Evolutionary conservation across 2,797 vertebrate genomes (phyloP).

Genomic region (Amazona finschi): DNA sequence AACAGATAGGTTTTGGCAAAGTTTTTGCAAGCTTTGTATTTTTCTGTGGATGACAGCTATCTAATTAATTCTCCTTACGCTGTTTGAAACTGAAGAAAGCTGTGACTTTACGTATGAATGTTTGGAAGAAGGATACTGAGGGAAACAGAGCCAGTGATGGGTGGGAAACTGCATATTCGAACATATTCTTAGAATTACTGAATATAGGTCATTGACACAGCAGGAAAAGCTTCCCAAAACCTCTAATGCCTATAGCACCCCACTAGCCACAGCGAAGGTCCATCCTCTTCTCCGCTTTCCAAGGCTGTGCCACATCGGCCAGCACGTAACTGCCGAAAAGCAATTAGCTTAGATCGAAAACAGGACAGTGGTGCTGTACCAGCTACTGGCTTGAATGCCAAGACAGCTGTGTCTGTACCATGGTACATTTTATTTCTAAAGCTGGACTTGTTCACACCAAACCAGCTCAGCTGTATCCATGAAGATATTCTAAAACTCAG

Average conservation of each 20-base stretch:
- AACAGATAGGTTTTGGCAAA: not conserved
- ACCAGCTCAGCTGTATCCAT: not conserved
- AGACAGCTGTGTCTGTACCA: not conserved
- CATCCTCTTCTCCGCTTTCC: not conserved
- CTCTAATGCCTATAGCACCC: not conserved
- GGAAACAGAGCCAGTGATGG: not conserved
- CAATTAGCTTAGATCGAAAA: not conserved
- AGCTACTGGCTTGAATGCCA: accelerated
- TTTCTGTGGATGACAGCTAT: not conserved
- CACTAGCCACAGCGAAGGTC: accelerated
- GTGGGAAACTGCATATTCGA: not conserved
- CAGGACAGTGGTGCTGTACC: too few relatives aligned
- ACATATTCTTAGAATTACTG: not conserved
- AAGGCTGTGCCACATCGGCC: not conserved
- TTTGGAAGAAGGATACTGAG: not conserved
- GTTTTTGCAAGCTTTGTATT: not conserved
- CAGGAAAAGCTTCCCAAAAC: not conserved
- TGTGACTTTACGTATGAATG: accelerated
- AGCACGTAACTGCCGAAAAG: not conserved
- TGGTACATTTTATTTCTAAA: not conserved
- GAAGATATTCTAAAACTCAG: not conserved
- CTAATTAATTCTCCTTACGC: not conserved
- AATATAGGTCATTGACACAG: not conserved
- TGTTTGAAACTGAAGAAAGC: not conserved
- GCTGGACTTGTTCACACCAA: not conserved